Evolutionary conservation across 2,797 vertebrate genomes (phyloP).

Genomic region (Tympanoctomys barrerae): DNA sequence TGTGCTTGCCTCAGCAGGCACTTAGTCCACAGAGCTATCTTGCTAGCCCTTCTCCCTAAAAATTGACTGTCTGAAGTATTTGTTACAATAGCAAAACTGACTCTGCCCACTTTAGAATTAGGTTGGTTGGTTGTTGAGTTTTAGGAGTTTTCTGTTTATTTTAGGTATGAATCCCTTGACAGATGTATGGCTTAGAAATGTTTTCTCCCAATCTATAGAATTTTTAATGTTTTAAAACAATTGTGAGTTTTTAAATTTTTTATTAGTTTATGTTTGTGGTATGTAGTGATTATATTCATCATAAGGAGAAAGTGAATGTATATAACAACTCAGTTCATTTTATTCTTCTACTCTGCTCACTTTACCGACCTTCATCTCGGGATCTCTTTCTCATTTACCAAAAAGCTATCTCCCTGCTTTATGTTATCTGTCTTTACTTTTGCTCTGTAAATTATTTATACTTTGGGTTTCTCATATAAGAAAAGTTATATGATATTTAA

Average conservation of each 20-base stretch:
- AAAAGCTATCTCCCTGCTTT: not conserved
- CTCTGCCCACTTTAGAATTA: not conserved
- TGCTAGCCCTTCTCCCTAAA: not conserved
- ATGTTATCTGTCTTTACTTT: not conserved
- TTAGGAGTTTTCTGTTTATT: not conserved
- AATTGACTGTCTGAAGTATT: not conserved
- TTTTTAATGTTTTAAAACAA: not conserved
- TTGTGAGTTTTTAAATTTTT: not conserved
- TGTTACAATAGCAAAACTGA: not conserved
- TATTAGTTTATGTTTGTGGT: not conserved
- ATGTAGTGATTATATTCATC: not conserved
- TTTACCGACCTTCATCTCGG: not conserved
- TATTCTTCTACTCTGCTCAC: not conserved
- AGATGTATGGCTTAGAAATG: not conserved
- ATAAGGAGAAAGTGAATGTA: not conserved
- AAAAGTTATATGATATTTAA: not conserved
- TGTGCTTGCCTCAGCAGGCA: no score
- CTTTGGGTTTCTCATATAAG: not conserved
- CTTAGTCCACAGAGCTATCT: no score
- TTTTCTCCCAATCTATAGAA: not conserved
- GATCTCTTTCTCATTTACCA: not conserved
- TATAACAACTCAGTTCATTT: not conserved
- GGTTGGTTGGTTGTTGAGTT: not conserved
- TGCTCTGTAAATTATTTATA: not conserved
- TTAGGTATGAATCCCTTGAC: not conserved